Evolutionary conservation across 2,113 vertebrate genomes (phyloP).

Genomic region (Hylia prasina): DNA sequence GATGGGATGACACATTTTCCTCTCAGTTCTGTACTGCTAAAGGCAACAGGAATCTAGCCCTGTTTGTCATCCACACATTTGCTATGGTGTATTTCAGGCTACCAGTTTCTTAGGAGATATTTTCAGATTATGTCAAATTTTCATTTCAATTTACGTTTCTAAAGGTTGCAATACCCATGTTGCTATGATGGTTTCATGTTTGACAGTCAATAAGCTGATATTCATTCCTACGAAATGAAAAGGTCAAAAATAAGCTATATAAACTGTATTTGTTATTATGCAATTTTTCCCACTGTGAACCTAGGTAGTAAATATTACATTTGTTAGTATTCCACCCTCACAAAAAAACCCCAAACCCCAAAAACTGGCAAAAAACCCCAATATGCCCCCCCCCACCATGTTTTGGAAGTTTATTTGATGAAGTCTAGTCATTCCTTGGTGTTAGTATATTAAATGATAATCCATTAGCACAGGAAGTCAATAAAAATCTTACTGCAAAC

Average conservation of each 20-base stretch:
- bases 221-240: neutral
- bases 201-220: neutral
- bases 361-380: neutral
- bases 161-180: neutral
- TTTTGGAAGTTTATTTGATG: neutral
- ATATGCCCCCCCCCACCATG: fast-evolving
- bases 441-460: neutral
- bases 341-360: no score
- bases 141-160: neutral
- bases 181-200: neutral
- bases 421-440: neutral
- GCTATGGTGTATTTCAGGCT: neutral
- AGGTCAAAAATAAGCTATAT: neutral
- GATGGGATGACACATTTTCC: neutral
- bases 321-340: neutral
- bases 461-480: neutral
- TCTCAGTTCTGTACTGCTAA: neutral
- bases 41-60: neutral
- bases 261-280: neutral
- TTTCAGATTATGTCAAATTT: neutral
- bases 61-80: neutral
- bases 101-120: neutral
- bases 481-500: neutral
- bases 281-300: neutral
- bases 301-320: neutral